Conservation (phyloP, 2,888 invertebrate genomes). For the Germaria angustata region DNA sequence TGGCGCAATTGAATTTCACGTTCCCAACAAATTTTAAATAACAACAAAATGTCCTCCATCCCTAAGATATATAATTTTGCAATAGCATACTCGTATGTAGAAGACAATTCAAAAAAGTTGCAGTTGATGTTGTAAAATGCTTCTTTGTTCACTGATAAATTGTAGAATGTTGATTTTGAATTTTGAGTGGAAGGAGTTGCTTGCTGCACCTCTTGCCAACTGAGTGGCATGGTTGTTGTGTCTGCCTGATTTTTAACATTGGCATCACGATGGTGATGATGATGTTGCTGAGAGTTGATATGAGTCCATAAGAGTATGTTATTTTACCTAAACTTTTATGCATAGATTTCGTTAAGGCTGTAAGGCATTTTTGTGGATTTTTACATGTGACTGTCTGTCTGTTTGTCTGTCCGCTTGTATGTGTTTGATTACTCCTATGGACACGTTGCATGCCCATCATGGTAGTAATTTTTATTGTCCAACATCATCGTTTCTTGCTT, state of each 20-base stretch:
- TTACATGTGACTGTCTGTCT: slow-evolving; percentile 16
- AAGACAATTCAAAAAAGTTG: slow-evolving; percentile 13
- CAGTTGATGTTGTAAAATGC: slow-evolving; percentile 37
- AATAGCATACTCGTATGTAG: slow-evolving; percentile 11
- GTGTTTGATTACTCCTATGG: neutral
- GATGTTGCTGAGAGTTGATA: slow-evolving; percentile 5
- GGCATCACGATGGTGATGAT: slow-evolving; percentile 14
- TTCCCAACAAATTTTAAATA: slow-evolving; percentile 23
- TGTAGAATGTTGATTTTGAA: slow-evolving; percentile 47
- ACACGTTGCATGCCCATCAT: slow-evolving; percentile 37
- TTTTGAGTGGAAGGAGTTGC: slow-evolving; percentile 10
- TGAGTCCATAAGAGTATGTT: slow-evolving; percentile 49
- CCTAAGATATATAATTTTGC: neutral
- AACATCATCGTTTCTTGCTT: slow-evolving; percentile 49
- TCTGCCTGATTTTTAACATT: slow-evolving; percentile 39
- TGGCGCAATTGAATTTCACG: slow-evolving; percentile 33
- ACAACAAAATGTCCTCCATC: neutral
- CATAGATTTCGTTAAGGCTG: slow-evolving; percentile 61
- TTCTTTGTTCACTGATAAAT: slow-evolving; percentile 57
- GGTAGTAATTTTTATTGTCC: slow-evolving; percentile 55
- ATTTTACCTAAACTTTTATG: slow-evolving; percentile 55
- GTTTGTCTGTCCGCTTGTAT: neutral
- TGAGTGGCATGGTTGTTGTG: neutral
- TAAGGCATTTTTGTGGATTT: slow-evolving; percentile 62
- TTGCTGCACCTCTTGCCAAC: neutral